These are phyloP conservation scores for Synergus laeviventris DNA, from an alignment of 2,888 invertebrate species.

Conservation along the genomic window DNA sequence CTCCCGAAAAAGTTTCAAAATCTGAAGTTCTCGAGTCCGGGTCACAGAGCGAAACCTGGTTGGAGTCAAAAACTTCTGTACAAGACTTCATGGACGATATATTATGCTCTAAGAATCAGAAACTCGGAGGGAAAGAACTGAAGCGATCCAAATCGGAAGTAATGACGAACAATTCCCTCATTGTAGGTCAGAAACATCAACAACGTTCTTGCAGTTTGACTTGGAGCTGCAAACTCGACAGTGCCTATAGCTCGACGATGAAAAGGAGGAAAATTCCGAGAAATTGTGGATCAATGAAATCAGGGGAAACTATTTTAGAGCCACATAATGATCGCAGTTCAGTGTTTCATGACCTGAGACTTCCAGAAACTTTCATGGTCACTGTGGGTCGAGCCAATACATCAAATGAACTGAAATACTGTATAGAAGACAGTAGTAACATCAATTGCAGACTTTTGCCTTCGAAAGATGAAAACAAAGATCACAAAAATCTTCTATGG, in stretches of 20 bases:
- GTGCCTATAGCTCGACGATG: constrained; percentile 77
- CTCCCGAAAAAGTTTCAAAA: constrained; percentile 54
- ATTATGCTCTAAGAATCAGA: constrained; percentile 76
- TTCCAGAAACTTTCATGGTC: constrained; percentile 76
- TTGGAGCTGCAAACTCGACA: constrained; percentile 84
- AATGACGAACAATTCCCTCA: constrained; percentile 73
- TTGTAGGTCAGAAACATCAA: constrained; percentile 76
- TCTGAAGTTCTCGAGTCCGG: constrained; percentile 65
- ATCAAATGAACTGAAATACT: constrained; percentile 67
- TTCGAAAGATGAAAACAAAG: constrained; percentile 70
- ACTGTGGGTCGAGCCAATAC: constrained; percentile 70
- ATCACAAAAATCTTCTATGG: constrained; percentile 74
- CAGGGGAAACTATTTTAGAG: constrained; percentile 67
- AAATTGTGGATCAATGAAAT: constrained; percentile 61
- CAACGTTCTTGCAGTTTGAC: constrained; percentile 83
- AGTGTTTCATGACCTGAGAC: constrained; percentile 72
- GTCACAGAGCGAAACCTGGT: constrained; percentile 69
- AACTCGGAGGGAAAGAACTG: constrained; percentile 77
- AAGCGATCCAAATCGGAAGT: constrained; percentile 84
- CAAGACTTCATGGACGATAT: constrained; percentile 80
- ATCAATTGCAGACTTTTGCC: constrained; percentile 61
- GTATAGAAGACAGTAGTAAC: constrained; percentile 61
- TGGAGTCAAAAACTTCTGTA: constrained; percentile 77
- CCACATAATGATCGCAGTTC: constrained; percentile 64
- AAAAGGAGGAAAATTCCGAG: constrained; percentile 83